Evolutionary conservation across 2,797 vertebrate species (phyloP), one percentile per base, ranked within the genome.

Genomic region (Scolopax rusticola): DNA sequence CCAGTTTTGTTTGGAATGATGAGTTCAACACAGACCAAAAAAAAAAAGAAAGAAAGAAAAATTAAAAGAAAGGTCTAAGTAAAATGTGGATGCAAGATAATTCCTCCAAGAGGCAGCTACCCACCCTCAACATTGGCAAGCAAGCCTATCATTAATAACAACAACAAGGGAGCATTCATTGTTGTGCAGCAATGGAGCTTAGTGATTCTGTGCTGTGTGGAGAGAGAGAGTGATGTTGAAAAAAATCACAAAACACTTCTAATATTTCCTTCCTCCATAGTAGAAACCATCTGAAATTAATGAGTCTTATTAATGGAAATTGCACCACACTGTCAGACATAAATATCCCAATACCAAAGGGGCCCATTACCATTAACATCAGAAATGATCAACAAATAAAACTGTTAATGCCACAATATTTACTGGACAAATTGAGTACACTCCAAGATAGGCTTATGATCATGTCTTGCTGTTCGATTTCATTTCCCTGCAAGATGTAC

Each of bases 301-400:
- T 97, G 93, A 97, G 90, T 94, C 88, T 82, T 97, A 93, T 97
- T 94, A 97, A 97, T 97, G 95, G 92, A 97, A 98, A 97, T 96
- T 97, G 75, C 90, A 90, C 86, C 61, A 88, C 32, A 75, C 60
- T 95, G 96, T 98, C 95, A 97, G 94, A 97, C 95, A 98, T 95
- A 97, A 98, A 96, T 96, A 96, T 96, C 91, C 89, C 94, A 95
- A 93, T 96, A 95, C 90, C 84, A 81, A 97, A 95, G 95, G 95
- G 96, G 70, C 89, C 91, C 83, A 96, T 96, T 97, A 93, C 84
- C 82, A 97, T 97, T 97, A 97, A 84, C 94, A 96, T 93, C 94
- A 94, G 93, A 97, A 97, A 97, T 97, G 94, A 97, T 97, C 97
- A 96, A 89, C 96, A 97, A 96, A 96, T 90, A 96, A 97, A 97